These are phyloP conservation scores for Muscicapa striata DNA, from an alignment of 2,797 vertebrate species.

Conservation along the genomic window DNA sequence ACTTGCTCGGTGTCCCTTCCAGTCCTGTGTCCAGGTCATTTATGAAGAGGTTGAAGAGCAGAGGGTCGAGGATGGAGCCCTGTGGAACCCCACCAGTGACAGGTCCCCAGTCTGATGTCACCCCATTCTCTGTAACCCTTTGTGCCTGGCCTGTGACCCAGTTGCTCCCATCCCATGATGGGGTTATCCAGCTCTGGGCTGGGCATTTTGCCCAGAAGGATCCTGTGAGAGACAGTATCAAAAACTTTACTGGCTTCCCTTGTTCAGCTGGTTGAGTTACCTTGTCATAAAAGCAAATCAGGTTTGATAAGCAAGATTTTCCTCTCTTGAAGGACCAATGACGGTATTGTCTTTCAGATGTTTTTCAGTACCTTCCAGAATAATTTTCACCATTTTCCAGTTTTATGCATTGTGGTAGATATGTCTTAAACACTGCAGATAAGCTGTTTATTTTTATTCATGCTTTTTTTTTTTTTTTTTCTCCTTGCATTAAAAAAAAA, in stretches of 20 bases:
- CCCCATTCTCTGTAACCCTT: background rate
- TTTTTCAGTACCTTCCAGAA: background rate
- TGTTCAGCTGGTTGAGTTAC: accelerated
- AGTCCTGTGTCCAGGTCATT: background rate
- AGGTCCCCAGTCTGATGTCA: too few species aligned
- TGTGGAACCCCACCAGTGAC: too few species aligned
- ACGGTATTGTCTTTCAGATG: background rate
- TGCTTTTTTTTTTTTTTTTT: background rate
- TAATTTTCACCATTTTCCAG: background rate
- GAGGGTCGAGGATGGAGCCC: too few species aligned
- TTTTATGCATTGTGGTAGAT: background rate
- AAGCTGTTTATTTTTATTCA: background rate
- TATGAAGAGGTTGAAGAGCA: background rate
- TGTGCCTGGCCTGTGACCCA: background rate
- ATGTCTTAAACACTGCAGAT: background rate
- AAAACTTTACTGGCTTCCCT: background rate
- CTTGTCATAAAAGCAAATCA: background rate
- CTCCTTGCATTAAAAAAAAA: background rate
- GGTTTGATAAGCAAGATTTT: background rate
- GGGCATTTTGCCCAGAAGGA: accelerated
- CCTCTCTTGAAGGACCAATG: background rate
- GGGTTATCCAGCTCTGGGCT: background rate
- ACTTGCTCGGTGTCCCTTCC: background rate
- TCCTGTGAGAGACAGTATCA: accelerated
- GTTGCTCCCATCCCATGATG: background rate